These are phyloP conservation scores for Crotalus viridis DNA, from an alignment of 2,113 vertebrate species.

Conservation along the genomic window DNA sequence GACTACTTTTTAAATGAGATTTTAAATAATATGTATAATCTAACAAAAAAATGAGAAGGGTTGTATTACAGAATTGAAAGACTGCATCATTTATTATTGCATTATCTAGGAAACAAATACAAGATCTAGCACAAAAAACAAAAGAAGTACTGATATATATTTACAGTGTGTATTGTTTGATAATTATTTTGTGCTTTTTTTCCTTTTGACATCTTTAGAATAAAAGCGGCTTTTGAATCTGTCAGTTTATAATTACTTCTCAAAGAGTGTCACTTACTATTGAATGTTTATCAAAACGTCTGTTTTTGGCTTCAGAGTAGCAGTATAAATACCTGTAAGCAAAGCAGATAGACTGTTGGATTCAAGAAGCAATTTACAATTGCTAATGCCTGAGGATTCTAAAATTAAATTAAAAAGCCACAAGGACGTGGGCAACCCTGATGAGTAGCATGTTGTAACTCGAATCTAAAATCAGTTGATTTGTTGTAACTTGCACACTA, in stretches of 20 bases:
- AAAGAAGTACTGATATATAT: not conserved
- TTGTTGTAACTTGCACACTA: not conserved
- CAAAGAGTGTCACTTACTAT: conserved; percentile 7
- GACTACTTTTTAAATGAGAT: not conserved
- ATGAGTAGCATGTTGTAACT: not conserved
- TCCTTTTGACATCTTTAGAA: not conserved
- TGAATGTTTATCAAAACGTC: not conserved
- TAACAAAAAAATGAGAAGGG: not conserved
- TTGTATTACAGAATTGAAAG: not conserved
- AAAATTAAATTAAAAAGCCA: not conserved
- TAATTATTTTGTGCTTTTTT: not conserved
- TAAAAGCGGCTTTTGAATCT: not conserved
- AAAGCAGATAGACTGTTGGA: not conserved
- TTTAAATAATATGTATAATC: not conserved
- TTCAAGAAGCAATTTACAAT: not conserved
- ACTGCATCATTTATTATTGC: not conserved
- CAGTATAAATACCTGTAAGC: conserved; percentile 7
- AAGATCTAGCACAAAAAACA: not conserved
- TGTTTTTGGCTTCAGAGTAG: conserved; percentile 1
- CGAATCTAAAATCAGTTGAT: not conserved
- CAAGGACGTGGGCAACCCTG: not conserved
- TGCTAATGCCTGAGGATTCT: not conserved
- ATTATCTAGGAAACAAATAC: not conserved
- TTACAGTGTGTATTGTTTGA: not conserved
- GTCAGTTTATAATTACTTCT: not conserved